Evolutionary conservation across 1,140 invertebrate genomes (phyloP).

Genomic region (Nylanderia fulva): DNA sequence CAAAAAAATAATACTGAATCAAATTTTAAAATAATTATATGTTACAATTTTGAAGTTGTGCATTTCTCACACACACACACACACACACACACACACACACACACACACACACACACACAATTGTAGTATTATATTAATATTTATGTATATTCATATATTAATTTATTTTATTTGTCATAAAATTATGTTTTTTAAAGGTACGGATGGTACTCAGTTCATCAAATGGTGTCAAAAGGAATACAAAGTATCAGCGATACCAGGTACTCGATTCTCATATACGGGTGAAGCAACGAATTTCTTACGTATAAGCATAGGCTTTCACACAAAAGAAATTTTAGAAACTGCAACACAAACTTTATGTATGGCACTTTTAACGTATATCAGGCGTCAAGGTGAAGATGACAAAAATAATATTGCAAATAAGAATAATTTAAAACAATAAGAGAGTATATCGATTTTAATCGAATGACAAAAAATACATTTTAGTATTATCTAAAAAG

Average conservation of each 20-base stretch:
- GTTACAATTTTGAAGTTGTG: conserved; percentile 6
- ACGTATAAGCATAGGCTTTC: conserved; percentile 86
- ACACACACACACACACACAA: no score
- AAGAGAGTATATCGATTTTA: not conserved
- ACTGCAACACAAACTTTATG: conserved; percentile 77
- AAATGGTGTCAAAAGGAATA: conserved; percentile 81
- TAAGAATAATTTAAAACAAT: not conserved
- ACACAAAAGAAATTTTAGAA: conserved; percentile 75
- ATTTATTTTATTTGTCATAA: conserved; percentile 27
- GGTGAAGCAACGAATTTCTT: conserved; percentile 82
- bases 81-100: no score
- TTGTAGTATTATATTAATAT: conserved; percentile 10
- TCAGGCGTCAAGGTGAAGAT: conserved; percentile 40
- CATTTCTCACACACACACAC: no score
- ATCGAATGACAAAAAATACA: not conserved
- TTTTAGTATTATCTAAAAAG: no score
- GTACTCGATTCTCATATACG: conserved; percentile 82
- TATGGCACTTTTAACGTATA: conserved; percentile 74
- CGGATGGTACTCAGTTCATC: conserved; percentile 80
- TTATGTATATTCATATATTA: not conserved
- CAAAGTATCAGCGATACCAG: conserved; percentile 85
- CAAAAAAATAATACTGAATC: not conserved
- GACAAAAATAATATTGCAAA: conserved; percentile 23
- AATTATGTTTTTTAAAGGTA: conserved; percentile 66
- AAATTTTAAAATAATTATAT: not conserved